Conservation (phyloP, 1,140 invertebrate genomes). For the Diorhabda sublineata region DNA sequence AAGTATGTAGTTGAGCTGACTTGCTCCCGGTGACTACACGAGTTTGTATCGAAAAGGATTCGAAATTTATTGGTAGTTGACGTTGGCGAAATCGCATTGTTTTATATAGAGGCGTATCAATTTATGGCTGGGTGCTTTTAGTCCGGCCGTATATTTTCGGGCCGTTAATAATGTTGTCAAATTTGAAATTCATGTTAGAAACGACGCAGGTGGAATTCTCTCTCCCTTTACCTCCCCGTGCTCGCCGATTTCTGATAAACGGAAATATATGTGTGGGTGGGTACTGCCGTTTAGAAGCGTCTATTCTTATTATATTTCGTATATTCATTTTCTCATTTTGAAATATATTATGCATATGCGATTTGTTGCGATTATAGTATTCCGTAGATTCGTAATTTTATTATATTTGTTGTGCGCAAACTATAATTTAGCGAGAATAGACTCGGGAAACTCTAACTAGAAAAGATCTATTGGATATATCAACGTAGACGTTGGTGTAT, state of each 20-base stretch:
- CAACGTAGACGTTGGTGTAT: too few relatives aligned
- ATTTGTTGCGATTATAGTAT: too few relatives aligned
- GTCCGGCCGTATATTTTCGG: constrained; percentile 10
- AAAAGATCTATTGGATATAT: too few relatives aligned
- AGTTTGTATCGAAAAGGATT: constrained; percentile 15
- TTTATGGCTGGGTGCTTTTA: constrained; percentile 18
- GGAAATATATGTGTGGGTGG: not conserved
- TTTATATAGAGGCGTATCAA: constrained; percentile 18
- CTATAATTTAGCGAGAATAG: too few relatives aligned
- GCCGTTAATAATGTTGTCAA: constrained; percentile 15
- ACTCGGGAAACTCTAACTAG: too few relatives aligned
- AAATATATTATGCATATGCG: too few relatives aligned
- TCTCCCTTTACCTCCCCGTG: not conserved
- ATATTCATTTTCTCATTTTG: too few relatives aligned
- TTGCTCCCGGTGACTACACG: constrained; percentile 12
- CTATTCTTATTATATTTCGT: too few relatives aligned
- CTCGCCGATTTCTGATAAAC: constrained; percentile 1
- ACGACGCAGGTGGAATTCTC: constrained; percentile 1
- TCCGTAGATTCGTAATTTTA: too few relatives aligned
- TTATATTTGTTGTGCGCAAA: too few relatives aligned
- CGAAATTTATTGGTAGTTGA: constrained; percentile 15
- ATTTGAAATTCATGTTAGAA: constrained; percentile 6
- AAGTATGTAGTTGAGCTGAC: not conserved
- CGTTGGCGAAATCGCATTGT: constrained; percentile 19
- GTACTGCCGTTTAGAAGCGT: not conserved